Evolutionary conservation across 2,797 vertebrate species (phyloP).

Genomic region (Epinephelus coioides): DNA sequence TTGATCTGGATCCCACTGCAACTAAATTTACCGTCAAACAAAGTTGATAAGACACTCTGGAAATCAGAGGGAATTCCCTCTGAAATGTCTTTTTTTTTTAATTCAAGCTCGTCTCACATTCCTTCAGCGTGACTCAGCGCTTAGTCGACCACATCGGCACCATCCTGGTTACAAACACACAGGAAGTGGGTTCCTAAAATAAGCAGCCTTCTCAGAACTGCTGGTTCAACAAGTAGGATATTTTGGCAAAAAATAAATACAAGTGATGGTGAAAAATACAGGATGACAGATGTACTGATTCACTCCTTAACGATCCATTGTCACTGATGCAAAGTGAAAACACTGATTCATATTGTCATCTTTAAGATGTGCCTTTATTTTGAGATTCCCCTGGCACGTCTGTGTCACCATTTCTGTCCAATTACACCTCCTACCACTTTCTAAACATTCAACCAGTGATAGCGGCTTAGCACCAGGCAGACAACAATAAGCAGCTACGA

Average conservation of each 20-base stretch:
- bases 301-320: too few relatives aligned
- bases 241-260: not conserved
- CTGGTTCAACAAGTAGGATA: not conserved
- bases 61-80: constrained; percentile 22
- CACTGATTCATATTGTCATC: too few relatives aligned
- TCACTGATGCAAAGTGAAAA: too few relatives aligned
- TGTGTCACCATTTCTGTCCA: too few relatives aligned
- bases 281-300: too few relatives aligned
- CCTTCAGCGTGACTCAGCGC: constrained; percentile 31
- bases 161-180: constrained; percentile 16
- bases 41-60: not conserved
- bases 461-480: too few relatives aligned
- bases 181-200: constrained; percentile 27
- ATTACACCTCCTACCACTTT: too few relatives aligned
- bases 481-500: accelerated
- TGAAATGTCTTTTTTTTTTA: not conserved
- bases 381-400: too few relatives aligned
- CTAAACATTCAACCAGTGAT: too few relatives aligned
- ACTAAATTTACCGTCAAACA: not conserved
- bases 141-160: constrained; percentile 11
- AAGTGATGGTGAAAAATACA: not conserved
- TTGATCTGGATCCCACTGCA: not conserved
- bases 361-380: too few relatives aligned
- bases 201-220: not conserved
- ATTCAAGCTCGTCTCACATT: constrained; percentile 19